Evolutionary conservation across 1,140 invertebrate genomes (phyloP).

Genomic region (Fopius arisanus): DNA sequence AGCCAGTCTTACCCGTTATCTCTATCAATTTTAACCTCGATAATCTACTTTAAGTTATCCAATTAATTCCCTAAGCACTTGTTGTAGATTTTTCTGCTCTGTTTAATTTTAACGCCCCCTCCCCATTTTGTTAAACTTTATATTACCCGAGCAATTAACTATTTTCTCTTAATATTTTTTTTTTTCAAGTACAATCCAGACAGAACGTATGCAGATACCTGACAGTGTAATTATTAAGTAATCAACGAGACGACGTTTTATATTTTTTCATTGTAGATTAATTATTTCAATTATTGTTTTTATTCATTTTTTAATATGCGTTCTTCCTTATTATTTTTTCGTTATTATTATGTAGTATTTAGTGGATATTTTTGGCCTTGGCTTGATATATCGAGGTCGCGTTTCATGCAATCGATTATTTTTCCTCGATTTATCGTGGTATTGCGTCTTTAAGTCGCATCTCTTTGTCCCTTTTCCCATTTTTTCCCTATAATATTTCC

Average conservation of each 20-base stretch:
- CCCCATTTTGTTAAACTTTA: constrained; percentile 17
- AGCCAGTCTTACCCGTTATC: constrained; percentile 31
- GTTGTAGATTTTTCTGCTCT: constrained; percentile 18
- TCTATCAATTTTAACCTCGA: constrained; percentile 11
- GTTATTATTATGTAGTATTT: neutral
- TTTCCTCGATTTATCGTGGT: neutral
- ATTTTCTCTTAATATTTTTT: constrained; percentile 6
- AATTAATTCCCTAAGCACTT: constrained; percentile 22
- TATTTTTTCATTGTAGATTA: constrained; percentile 2
- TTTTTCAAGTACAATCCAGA: constrained; percentile 33
- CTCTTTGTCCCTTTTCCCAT: neutral
- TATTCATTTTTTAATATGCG: neutral
- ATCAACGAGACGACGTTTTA: neutral
- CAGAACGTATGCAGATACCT: constrained; percentile 21
- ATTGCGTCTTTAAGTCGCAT: neutral
- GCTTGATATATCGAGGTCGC: neutral
- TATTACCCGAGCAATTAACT: neutral
- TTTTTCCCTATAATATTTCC: neutral
- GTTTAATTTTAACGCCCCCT: constrained; percentile 7
- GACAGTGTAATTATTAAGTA: constrained; percentile 4
- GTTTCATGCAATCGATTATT: neutral
- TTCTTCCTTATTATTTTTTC: constrained; percentile 6
- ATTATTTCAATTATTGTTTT: constrained; percentile 5
- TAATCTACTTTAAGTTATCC: constrained; percentile 19
- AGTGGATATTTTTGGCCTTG: neutral